Base-by-base conservation (phyloP, 2,888 invertebrate species). In the Eupithecia vulgata region DNA sequence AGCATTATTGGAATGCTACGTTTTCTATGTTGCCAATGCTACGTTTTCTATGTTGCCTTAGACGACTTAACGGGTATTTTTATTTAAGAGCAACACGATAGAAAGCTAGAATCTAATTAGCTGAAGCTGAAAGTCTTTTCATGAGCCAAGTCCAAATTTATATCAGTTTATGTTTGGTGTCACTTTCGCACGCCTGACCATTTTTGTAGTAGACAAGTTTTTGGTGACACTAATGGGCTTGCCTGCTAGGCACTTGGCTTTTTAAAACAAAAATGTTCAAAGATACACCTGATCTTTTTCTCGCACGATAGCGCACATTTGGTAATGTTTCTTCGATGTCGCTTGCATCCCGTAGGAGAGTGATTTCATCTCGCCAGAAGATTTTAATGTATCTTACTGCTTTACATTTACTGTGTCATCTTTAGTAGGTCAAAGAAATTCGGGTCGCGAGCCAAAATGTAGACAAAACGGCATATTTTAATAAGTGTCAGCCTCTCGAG, bases 381-480 rank as follows among this genome's bases (percentile, higher is more conserved):
- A 52, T 8, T 6, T 35, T 1, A n/a, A 35, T 12, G 7, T 64
- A 7, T 37, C 12, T 10, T 42, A 42, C 65, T 42, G 40, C 10
- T 40, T 13, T 21, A 21, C 42, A 30, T 40, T 30, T 68, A 37
- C 35, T 40, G 42, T 40, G 45, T 21, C 61, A 34, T 45, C 68
- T 40, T 68, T 71, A 48, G 37, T 71, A 72, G 72, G 74, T 67
- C 71, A 67, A 75, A 69, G 57, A 75, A 74, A 69, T 69, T 75
- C 25, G 71, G 74, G 74, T 72, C 69, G 62, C 62, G 67, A 68
- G 34, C 64, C 70, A 67, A 73, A 74, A 69, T 72, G 74, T 67
- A 66, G 69, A 74, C 62, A 75, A 70, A 75, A 72, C 62, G 68
- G 71, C 67, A 75, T 74, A 74, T 72, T 72, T 75, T 75, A 70